These are phyloP conservation scores for Trigoniulus corallinus DNA, from an alignment of 1,140 invertebrate genomes.

Conservation along the genomic window DNA sequence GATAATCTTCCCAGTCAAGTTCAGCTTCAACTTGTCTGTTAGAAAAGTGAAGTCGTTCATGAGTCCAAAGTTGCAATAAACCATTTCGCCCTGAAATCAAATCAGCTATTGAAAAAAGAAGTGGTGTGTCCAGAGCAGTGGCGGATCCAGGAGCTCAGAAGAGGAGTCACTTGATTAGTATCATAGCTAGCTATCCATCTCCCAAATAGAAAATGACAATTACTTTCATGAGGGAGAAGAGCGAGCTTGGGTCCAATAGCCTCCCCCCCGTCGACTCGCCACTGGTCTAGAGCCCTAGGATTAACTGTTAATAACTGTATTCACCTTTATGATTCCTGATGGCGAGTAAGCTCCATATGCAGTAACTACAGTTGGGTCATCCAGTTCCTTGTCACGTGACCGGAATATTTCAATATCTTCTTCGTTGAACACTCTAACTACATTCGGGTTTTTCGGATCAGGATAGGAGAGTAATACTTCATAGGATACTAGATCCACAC, in stretches of 20 bases:
- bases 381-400: constrained; percentile 10
- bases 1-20: constrained; percentile 6
- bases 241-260: not conserved
- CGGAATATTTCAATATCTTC: constrained; percentile 9
- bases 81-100: constrained; percentile 3
- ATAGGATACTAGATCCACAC: constrained; percentile 13
- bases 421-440: constrained; percentile 12
- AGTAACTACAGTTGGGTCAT: constrained; percentile 8
- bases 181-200: not conserved
- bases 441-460: constrained; percentile 11
- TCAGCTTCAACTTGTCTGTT: constrained; percentile 4
- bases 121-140: not conserved
- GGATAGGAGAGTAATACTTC: constrained; percentile 14
- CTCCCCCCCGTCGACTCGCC: not conserved
- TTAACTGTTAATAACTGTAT: not conserved
- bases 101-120: not conserved
- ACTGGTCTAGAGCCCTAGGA: too few relatives aligned
- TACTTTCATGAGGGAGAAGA: not conserved
- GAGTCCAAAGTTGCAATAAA: constrained; percentile 5
- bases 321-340: constrained; percentile 8
- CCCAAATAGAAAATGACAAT: not conserved
- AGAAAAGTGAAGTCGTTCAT: constrained; percentile 1
- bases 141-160: not conserved
- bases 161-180: not conserved
- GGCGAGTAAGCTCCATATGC: constrained; percentile 15